phyloP scores from a whole-genome alignment of 2,797 vertebrate species.

The Xiphorhynchus erythropygius region DNA sequence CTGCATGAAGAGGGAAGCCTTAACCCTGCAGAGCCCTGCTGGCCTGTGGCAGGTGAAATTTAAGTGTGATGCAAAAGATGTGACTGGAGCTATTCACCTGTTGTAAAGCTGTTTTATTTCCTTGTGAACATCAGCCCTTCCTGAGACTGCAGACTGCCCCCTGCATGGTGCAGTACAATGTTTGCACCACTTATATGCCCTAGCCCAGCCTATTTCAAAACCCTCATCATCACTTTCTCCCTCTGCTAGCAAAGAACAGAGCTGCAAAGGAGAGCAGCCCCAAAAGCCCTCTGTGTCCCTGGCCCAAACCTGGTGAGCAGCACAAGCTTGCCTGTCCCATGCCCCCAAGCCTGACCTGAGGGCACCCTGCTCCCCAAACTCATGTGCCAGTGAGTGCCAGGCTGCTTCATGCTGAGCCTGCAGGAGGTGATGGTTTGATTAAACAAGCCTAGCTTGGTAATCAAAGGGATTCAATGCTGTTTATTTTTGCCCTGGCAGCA shows the following conservation, averaged over 20 bases:
- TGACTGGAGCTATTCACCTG: not conserved
- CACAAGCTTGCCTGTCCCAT: not conserved
- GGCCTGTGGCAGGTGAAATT: not conserved
- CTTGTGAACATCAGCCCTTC: not conserved
- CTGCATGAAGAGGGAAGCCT: not conserved
- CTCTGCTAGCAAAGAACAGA: not conserved
- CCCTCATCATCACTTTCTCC: not conserved
- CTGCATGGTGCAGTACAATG: not conserved
- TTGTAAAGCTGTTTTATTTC: not conserved
- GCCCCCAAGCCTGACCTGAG: not conserved
- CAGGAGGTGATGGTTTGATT: not conserved
- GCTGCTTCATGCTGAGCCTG: not conserved
- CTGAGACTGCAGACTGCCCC: not conserved
- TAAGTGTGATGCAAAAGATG: not conserved
- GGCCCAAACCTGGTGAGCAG: not conserved
- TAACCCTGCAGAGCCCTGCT: not conserved
- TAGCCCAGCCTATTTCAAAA: not conserved
- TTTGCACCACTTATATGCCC: fast-evolving
- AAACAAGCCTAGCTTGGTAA: not conserved
- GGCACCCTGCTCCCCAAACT: not conserved
- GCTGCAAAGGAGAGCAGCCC: not conserved
- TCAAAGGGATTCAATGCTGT: fast-evolving
- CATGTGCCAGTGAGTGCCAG: not conserved
- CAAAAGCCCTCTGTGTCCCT: not conserved
- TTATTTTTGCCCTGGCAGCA: not conserved